These are phyloP conservation scores for Ptilodon capucinus DNA, from an alignment of 2,888 invertebrate species.

Conservation along the genomic window DNA sequence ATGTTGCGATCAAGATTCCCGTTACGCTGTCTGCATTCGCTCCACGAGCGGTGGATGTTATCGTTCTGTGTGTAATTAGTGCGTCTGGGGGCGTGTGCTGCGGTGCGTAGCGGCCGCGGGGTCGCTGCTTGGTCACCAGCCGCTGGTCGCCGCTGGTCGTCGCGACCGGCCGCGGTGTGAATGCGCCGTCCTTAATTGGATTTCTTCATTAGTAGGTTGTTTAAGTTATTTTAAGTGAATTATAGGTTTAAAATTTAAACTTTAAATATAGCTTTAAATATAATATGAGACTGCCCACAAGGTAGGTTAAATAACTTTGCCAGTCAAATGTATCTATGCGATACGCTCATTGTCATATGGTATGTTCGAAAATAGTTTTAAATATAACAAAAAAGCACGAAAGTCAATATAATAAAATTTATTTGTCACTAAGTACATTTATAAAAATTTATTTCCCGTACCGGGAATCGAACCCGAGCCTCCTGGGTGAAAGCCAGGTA, in stretches of 20 bases:
- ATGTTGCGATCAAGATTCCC: conserved; percentile 4
- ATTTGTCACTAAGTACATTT: no score
- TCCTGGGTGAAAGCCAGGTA: conserved; percentile 89
- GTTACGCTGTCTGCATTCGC: conserved; percentile 5
- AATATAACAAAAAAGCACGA: no score
- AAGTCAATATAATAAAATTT: no score
- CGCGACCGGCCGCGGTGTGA: neutral
- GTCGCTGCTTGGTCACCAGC: neutral
- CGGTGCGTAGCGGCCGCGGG: conserved; percentile 2
- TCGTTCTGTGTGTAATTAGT: conserved; percentile 6
- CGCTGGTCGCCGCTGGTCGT: neutral
- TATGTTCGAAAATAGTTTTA: no score
- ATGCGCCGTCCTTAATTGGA: neutral
- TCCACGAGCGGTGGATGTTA: conserved; percentile 3
- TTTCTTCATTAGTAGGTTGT: neutral
- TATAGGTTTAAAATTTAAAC: no score
- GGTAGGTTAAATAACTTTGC: no score
- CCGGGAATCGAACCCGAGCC: conserved; percentile 89
- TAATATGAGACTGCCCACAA: no score
- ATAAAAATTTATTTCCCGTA: conserved; percentile 76
- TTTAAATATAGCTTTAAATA: no score
- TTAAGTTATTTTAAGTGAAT: neutral
- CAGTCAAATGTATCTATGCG: no score
- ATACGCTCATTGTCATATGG: no score
- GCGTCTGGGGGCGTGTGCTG: conserved; percentile 6